These are phyloP conservation scores for Callospermophilus lateralis DNA, from an alignment of 2,113 vertebrate species.

Conservation along the genomic window DNA sequence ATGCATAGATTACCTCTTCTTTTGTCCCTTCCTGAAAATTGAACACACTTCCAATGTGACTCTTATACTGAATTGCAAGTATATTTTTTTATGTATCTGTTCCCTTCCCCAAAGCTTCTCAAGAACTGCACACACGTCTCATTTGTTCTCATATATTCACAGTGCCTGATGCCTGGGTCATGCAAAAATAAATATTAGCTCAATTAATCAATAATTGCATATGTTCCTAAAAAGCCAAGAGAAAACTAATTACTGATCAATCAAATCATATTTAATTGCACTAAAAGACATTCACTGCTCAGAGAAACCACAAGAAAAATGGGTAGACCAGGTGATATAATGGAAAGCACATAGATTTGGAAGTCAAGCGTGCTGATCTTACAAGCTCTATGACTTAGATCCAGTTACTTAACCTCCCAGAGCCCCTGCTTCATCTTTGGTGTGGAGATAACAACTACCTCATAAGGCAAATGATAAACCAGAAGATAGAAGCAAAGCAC, in stretches of 20 bases:
- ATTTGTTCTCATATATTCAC: slow-evolving; percentile 45
- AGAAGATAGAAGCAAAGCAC: background rate
- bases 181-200: slow-evolving; percentile 61
- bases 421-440: background rate
- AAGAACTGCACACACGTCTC: background rate
- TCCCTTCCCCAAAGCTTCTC: background rate
- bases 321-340: background rate
- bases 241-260: slow-evolving; percentile 56
- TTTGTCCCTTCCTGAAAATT: background rate
- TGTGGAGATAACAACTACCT: background rate
- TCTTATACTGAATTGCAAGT: background rate
- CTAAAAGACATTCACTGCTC: slow-evolving; percentile 11
- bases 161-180: background rate
- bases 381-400: background rate
- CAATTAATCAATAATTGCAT: slow-evolving; percentile 63
- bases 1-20: background rate
- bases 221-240: slow-evolving; percentile 49
- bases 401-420: background rate
- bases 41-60: background rate
- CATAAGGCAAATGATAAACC: background rate
- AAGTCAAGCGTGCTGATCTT: background rate
- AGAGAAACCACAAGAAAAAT: slow-evolving; percentile 10
- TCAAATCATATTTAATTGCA: slow-evolving; percentile 42
- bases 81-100: background rate
- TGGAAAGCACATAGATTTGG: background rate